phyloP scores from a whole-genome alignment of 2,888 invertebrate species.

The Hydropsyche betteni region DNA sequence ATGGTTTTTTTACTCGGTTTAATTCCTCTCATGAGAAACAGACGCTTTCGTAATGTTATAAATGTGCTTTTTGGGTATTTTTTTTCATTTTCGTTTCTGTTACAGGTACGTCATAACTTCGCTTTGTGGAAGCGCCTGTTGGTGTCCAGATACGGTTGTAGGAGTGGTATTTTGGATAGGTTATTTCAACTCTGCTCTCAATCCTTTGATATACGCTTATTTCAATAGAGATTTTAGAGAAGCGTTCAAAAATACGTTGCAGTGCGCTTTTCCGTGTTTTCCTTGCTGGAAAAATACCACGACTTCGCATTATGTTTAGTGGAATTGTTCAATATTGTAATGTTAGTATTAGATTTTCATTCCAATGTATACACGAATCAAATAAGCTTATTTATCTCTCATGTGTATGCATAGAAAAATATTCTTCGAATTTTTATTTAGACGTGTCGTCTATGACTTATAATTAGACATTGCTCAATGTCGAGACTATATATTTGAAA shows the following conservation, averaged over 20 bases:
- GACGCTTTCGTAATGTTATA: not conserved
- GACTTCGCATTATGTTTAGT: constrained; percentile 67
- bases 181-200: constrained; percentile 94
- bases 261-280: constrained; percentile 84
- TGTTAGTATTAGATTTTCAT: not conserved
- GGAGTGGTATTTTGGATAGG: constrained; percentile 97
- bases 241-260: constrained; percentile 91
- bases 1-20: not conserved
- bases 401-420: not conserved
- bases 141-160: constrained; percentile 85
- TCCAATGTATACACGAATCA: not conserved
- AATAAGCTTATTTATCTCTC: not conserved
- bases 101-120: constrained; percentile 86
- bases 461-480: constrained; percentile 15
- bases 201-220: constrained; percentile 95
- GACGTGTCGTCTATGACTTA: constrained; percentile 14
- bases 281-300: constrained; percentile 76
- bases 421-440: constrained; percentile 21
- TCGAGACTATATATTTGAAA: constrained; percentile 8
- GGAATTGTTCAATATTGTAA: too few relatives aligned
- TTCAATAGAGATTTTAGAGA: constrained; percentile 97
- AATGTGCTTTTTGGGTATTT: not conserved
- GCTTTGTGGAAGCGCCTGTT: constrained; percentile 82
- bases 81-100: constrained; percentile 4
- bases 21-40: not conserved